These are phyloP conservation scores for Sparus aurata DNA, from an alignment of 2,797 vertebrate species.

Conservation along the genomic window DNA sequence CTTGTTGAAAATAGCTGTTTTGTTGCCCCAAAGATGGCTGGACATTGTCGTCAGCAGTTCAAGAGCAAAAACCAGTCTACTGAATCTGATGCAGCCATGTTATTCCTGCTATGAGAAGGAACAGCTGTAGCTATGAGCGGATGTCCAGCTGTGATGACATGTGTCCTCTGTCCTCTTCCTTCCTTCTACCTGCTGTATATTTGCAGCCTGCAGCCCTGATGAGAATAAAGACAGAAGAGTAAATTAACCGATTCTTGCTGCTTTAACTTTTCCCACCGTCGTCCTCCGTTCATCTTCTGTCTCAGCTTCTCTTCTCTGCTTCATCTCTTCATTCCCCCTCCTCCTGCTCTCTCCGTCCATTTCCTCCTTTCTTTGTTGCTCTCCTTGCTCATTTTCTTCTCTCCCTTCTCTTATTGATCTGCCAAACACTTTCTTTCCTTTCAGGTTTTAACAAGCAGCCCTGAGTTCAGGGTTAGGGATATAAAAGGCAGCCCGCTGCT, in stretches of 20 bases:
- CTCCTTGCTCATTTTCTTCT: not conserved
- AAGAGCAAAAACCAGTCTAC: not conserved
- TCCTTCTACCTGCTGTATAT: not conserved
- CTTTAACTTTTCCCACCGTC: slow-evolving; percentile 1
- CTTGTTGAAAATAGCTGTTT: too few relatives aligned
- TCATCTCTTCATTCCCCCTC: not conserved
- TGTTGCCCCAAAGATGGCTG: too few relatives aligned
- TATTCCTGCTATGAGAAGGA: too few relatives aligned
- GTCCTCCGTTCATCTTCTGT: not conserved
- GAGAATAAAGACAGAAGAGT: slow-evolving; percentile 13
- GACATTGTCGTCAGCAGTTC: not conserved
- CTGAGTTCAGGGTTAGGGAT: slow-evolving; percentile 55
- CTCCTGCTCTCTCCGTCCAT: not conserved
- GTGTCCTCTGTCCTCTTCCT: not conserved
- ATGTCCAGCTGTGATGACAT: not conserved
- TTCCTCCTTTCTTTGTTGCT: not conserved
- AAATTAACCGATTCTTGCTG: slow-evolving; percentile 18
- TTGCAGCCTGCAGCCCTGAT: slow-evolving; percentile 2
- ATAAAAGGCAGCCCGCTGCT: slow-evolving; percentile 64
- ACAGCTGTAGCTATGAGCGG: not conserved
- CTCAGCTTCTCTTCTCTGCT: not conserved
- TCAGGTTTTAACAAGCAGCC: slow-evolving; percentile 73
- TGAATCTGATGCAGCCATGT: not conserved
- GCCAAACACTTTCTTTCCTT: slow-evolving; percentile 46
- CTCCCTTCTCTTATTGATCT: slow-evolving; percentile 63